Percentiles rank a stretch among this genome's conserved stretches.
These are phyloP conservation scores for Orgyia antiqua DNA, from an alignment of 2,888 invertebrate genomes.

Conservation along the genomic window DNA sequence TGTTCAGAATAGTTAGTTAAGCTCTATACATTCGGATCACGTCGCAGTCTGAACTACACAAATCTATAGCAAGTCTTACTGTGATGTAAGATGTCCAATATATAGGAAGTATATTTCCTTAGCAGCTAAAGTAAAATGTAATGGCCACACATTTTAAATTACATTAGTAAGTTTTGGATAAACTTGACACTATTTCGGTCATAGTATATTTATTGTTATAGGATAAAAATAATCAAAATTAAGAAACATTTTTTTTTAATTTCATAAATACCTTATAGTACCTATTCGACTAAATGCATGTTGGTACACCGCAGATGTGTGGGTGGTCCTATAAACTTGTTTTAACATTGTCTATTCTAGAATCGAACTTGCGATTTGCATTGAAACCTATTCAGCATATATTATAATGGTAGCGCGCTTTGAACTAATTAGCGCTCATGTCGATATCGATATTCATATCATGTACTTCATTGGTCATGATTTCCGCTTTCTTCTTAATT, in stretches of 20 bases:
- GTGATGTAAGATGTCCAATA: constrained; percentile 26
- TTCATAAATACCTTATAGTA: too few species aligned
- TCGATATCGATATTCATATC: constrained; percentile 65
- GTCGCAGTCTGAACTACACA: constrained; percentile 30
- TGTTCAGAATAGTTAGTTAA: constrained; percentile 17
- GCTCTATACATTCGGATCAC: constrained; percentile 24
- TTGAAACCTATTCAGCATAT: constrained; percentile 69
- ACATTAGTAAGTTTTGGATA: too few species aligned
- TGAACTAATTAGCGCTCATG: constrained; percentile 65
- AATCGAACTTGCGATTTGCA: constrained; percentile 76
- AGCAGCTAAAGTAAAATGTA: background rate
- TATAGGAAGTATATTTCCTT: constrained; percentile 22
- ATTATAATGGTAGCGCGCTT: constrained; percentile 58
- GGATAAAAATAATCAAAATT: too few species aligned
- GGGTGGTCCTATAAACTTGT: constrained; percentile 73
- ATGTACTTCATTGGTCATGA: constrained; percentile 51
- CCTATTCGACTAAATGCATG: too few species aligned
- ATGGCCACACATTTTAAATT: constrained; percentile 6
- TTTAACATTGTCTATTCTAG: constrained; percentile 73
- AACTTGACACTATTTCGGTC: too few species aligned
- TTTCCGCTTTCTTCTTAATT: constrained; percentile 30
- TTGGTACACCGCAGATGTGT: too few species aligned
- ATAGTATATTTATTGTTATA: too few species aligned
- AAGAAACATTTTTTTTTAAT: too few species aligned
- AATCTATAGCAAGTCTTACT: constrained; percentile 33